These are phyloP conservation scores for Aplodontia rufa DNA, from an alignment of 2,113 vertebrate genomes.

Conservation along the genomic window DNA sequence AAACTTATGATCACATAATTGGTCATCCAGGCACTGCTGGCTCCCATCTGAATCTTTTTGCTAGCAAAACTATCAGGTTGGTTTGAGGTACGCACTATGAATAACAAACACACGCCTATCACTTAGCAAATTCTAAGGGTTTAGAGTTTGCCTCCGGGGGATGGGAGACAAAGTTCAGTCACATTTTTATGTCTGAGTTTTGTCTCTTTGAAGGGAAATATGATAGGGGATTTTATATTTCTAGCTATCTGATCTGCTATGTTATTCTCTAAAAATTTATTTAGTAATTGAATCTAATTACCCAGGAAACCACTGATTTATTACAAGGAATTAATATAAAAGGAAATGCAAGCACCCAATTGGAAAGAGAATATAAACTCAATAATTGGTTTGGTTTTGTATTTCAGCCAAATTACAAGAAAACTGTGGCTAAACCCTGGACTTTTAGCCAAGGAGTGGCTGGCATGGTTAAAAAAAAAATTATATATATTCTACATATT, in stretches of 20 bases:
- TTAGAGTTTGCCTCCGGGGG: background rate
- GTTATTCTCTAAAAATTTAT: background rate
- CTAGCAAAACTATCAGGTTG: background rate
- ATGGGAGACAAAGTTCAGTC: background rate
- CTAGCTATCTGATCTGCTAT: background rate
- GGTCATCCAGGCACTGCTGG: background rate
- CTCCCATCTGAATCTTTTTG: background rate
- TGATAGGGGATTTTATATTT: slow-evolving; percentile 30
- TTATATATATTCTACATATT: too few species aligned
- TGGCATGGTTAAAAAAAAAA: background rate
- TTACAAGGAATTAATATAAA: background rate
- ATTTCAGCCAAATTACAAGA: background rate
- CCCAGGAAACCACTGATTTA: background rate
- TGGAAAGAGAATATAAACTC: background rate
- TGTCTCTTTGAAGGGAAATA: background rate
- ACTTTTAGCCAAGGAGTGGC: background rate
- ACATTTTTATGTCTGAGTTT: background rate
- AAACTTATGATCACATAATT: background rate
- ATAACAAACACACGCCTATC: background rate
- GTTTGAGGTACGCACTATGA: background rate
- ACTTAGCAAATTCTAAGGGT: background rate
- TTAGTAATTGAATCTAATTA: background rate
- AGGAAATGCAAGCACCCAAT: background rate
- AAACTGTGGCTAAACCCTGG: background rate
- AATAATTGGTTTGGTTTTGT: slow-evolving; percentile 5